Evolutionary conservation across 2,888 invertebrate genomes (phyloP).

Genomic region (Drosophila heteroneura): DNA sequence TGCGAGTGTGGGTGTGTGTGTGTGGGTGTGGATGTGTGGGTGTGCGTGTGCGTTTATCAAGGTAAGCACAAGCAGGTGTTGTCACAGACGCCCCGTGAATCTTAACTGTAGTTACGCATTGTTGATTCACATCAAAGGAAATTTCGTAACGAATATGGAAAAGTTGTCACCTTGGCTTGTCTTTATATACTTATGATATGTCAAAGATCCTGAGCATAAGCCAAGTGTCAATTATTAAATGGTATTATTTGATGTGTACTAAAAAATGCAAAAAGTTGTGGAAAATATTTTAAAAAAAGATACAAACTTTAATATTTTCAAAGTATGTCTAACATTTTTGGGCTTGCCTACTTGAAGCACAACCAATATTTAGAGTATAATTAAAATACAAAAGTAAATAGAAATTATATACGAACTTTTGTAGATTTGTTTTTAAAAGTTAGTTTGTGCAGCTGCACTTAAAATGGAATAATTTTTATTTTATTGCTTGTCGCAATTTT

Average conservation of each 20-base stretch:
- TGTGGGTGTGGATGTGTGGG: neutral
- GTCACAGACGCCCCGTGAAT: slow-evolving; percentile 40
- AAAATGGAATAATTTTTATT: slow-evolving; percentile 25
- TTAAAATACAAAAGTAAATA: neutral
- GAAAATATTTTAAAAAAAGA: neutral
- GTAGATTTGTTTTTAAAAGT: neutral
- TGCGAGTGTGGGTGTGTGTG: slow-evolving; percentile 1
- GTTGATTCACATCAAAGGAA: slow-evolving; percentile 53
- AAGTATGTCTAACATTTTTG: neutral
- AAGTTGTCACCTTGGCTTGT: slow-evolving; percentile 12
- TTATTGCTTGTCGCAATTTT: slow-evolving; percentile 36
- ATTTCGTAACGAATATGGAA: slow-evolving; percentile 19
- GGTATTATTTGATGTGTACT: neutral
- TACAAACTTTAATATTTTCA: neutral
- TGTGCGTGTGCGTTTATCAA: slow-evolving; percentile 10
- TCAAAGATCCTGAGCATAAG: neutral
- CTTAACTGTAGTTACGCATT: slow-evolving; percentile 54
- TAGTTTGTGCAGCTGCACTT: neutral
- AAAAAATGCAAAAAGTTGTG: neutral
- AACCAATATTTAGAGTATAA: neutral
- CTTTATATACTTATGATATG: neutral
- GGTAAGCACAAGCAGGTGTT: slow-evolving; percentile 41
- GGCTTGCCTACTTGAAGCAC: neutral
- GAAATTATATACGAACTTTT: neutral
- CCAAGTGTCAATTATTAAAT: slow-evolving; percentile 12